These are phyloP conservation scores for Pseudochaenichthys georgianus DNA, from an alignment of 2,797 vertebrate species.

Conservation along the genomic window DNA sequence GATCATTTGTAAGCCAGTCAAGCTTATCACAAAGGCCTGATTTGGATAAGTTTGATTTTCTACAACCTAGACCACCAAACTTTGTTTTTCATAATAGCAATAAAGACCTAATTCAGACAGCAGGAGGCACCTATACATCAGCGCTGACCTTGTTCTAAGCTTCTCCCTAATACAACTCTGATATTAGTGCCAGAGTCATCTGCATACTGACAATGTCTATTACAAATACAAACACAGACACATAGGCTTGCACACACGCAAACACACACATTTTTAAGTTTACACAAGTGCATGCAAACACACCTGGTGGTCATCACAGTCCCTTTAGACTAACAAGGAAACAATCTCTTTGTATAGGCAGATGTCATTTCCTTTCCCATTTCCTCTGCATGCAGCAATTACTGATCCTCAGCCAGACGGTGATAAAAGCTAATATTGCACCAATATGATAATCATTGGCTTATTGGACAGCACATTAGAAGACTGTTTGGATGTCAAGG, in stretches of 20 bases:
- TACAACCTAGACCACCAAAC: neutral
- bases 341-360: constrained; percentile 73
- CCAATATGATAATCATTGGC: constrained; percentile 78
- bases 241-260: constrained; percentile 16
- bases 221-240: constrained; percentile 49
- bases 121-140: constrained; percentile 25
- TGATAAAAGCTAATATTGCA: constrained; percentile 77
- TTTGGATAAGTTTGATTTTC: neutral
- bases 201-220: constrained; percentile 39
- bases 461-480: constrained; percentile 74
- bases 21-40: neutral
- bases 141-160: constrained; percentile 31
- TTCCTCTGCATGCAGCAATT: constrained; percentile 77
- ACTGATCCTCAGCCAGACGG: constrained; percentile 70
- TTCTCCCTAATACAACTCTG: constrained; percentile 25
- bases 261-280: constrained; percentile 27
- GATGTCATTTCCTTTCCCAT: constrained; percentile 81
- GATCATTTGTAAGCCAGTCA: neutral
- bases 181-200: constrained; percentile 41
- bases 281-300: constrained; percentile 41
- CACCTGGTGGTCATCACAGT: constrained; percentile 58
- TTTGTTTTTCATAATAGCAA: neutral
- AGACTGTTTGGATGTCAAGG: constrained; percentile 68
- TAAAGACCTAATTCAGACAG: constrained; percentile 15
- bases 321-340: constrained; percentile 76